Evolutionary conservation across 2,888 invertebrate species (phyloP).

Genomic region (Drosophila prolongata): DNA sequence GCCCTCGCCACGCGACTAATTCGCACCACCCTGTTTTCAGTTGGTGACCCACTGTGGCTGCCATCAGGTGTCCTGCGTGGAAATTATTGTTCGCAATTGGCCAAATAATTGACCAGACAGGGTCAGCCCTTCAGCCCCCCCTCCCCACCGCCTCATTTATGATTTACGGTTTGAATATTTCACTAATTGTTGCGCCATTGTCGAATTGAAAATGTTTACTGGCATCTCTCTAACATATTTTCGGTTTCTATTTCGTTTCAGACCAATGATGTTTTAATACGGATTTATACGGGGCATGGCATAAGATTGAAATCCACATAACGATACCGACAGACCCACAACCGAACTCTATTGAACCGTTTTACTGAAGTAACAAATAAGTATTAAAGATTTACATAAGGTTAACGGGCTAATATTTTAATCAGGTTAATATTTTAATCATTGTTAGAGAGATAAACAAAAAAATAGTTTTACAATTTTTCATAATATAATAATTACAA

Average conservation of each 20-base stretch:
- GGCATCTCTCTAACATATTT: constrained; percentile 9
- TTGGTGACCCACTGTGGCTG: constrained; percentile 27
- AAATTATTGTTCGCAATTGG: constrained; percentile 44
- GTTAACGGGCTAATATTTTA: too few species aligned
- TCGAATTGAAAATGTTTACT: constrained; percentile 1
- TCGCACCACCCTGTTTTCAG: constrained; percentile 3
- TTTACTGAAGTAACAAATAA: too few species aligned
- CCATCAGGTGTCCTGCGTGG: constrained; percentile 25
- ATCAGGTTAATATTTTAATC: too few species aligned
- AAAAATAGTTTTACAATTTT: too few species aligned
- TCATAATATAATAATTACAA: too few species aligned
- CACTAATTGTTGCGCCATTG: constrained; percentile 26
- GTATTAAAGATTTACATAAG: too few species aligned
- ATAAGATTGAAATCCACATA: neutral
- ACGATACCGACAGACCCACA: too few species aligned
- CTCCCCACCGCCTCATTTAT: constrained; percentile 9
- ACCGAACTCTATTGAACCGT: too few species aligned
- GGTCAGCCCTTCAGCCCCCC: constrained; percentile 10
- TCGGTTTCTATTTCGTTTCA: constrained; percentile 26
- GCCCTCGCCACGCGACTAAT: constrained; percentile 28
- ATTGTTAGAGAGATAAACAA: too few species aligned
- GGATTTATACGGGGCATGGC: neutral
- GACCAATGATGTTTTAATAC: neutral
- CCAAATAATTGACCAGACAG: constrained; percentile 36
- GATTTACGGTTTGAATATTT: constrained; percentile 28